Percentiles rank a stretch among this genome's conserved stretches.
Conservation (phyloP, 2,888 invertebrate species). For the Scaptodrosophila latifasciaeformis region DNA sequence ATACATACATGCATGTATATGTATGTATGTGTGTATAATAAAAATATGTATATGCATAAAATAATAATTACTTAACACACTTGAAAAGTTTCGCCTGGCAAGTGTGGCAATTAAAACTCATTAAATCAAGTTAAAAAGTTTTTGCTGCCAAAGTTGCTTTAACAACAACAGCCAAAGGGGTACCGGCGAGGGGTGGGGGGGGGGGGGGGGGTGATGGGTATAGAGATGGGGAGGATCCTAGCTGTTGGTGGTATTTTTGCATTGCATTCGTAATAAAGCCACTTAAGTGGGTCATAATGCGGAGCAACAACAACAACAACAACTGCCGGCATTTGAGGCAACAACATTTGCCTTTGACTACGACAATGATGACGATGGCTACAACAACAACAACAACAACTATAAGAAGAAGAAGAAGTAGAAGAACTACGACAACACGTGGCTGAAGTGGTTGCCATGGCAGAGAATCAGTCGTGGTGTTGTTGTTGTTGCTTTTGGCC, state of each 20-base stretch:
- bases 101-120: conserved; percentile 61
- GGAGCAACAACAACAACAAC: conserved; percentile 1
- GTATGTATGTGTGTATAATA: neutral
- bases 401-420: conserved; percentile 3
- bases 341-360: too few relatives aligned
- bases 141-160: conserved; percentile 3
- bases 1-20: conserved; percentile 41
- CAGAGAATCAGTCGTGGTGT: too few relatives aligned
- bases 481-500: neutral
- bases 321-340: too few relatives aligned
- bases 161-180: neutral
- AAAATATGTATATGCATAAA: neutral
- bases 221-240: neutral
- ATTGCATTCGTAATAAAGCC: conserved; percentile 57
- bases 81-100: conserved; percentile 31
- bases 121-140: conserved; percentile 69
- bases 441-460: too few relatives aligned
- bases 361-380: neutral
- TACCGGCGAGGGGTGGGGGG: neutral
- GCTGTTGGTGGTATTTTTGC: neutral
- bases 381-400: conserved; percentile 2
- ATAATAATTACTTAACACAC: conserved; percentile 36
- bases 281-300: conserved; percentile 71
- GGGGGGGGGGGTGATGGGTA: neutral
- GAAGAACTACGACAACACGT: conserved; percentile 5